Evolutionary conservation across 2,888 invertebrate species (phyloP).

Genomic region (Drosophila paramelanica): DNA sequence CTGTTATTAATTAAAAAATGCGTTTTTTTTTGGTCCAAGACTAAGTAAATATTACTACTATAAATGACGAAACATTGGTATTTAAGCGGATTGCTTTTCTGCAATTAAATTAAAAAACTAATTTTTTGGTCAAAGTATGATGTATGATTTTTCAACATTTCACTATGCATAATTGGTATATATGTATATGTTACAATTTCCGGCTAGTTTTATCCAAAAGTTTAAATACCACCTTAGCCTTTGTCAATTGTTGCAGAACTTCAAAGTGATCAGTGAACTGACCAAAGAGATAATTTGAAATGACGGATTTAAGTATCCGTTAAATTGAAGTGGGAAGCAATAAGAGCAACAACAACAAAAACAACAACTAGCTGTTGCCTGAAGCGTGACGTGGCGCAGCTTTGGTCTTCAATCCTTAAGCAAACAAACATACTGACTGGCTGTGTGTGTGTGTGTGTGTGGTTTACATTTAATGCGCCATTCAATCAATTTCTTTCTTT

Average conservation of each 20-base stretch:
- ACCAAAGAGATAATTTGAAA: constrained; percentile 24
- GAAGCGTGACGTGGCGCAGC: constrained; percentile 30
- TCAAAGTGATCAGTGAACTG: constrained; percentile 14
- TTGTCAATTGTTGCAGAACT: background rate
- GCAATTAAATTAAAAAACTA: too few species aligned
- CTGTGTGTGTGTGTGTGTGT: constrained; percentile 13
- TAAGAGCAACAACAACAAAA: constrained; percentile 5
- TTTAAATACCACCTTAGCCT: background rate
- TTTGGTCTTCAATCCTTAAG: constrained; percentile 18
- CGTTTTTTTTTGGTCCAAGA: too few species aligned
- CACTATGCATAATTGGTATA: too few species aligned
- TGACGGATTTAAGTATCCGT: constrained; percentile 58
- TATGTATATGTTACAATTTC: background rate
- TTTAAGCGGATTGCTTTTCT: too few species aligned
- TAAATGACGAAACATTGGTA: too few species aligned
- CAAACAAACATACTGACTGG: constrained; percentile 3
- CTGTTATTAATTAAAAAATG: too few species aligned
- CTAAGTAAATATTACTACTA: too few species aligned
- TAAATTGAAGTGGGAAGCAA: constrained; percentile 47
- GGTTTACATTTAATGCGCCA: constrained; percentile 68
- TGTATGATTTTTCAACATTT: too few species aligned
- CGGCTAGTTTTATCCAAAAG: background rate
- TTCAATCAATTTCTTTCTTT: constrained; percentile 66
- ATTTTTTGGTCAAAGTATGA: too few species aligned
- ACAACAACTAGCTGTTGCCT: constrained; percentile 9